Evolutionary conservation across 2,113 vertebrate species (phyloP), one percentile per base, ranked within the genome.

Genomic region (Varanus salvator): DNA sequence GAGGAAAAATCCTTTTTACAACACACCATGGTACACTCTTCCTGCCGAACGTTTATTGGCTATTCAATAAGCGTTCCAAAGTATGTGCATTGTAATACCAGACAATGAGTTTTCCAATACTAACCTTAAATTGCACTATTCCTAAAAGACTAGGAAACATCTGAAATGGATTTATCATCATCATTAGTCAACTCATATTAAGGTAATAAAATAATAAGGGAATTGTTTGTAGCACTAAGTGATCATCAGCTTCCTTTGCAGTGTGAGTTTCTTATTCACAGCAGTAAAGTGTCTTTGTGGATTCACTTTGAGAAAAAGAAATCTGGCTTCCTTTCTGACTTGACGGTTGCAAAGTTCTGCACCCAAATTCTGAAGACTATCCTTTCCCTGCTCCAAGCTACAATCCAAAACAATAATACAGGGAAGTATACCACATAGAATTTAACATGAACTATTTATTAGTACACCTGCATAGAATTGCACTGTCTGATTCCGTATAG

Each of bases 21-120:
- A 29, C n/a, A 50, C 84, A 75, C 0, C 80, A 48, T 90, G 83
- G 85, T 34, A 64, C 31, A n/a, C 23, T 74, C 44, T 0, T 77
- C 29, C 57, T 64, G 80, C 57, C 14, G 34, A 83, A 60, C 23
- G 50, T 60, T 80, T 92, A 88, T 86, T 77, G 60, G 90, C 57
- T 34, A n/a, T n/a, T 50, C 15, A 44, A 3, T 68, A 69, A 50
- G 76, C 80, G 1, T 90, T 90, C 48, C 68, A 89, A 84, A 25
- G 68, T 66, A 60, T 52, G 21, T 0, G 0, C 1, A 72, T 7
- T 71, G 12, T 50, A 17, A 7, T 54, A 44, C 19, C 84, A 54
- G 89, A 84, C 50, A 60, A 88, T 81, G 87, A 74, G n/a, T 44
- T 60, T 68, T 14, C 44, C 9, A 78, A 71, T 3, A 87, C 21